Evolutionary conservation across 2,888 invertebrate genomes (phyloP), one percentile per base, ranked within the genome.

Genomic region (Barypeithes pellucidus): DNA sequence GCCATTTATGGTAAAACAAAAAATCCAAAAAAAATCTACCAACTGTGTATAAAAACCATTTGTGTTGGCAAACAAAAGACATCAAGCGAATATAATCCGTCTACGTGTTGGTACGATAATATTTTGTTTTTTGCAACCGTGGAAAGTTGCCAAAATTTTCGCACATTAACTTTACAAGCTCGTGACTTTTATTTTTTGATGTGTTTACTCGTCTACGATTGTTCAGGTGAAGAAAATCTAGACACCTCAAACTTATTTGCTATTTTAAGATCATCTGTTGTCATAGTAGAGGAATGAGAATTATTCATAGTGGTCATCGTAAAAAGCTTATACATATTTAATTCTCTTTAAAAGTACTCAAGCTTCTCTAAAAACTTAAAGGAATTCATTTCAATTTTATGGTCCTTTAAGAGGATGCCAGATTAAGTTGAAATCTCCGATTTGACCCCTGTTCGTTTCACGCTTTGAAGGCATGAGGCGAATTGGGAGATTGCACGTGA

Each of bases 161-260:
- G 41, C 41, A 22, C 41, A 41, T 41, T 61, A 29, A 47, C 14
- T 41, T 1, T 5, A 8, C 14, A 4, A 45, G 47, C 62, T 45
- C 62, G 62, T 62, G 62, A 62, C 62, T 62, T 29, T 62, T 20
- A 43, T 61, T 62, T 61, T 43, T 24, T 14, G 9, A 33, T 57
- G 2, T 33, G 54, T 57, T 54, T 54, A 16, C 54, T 45, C 16
- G 39, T 16, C 16, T 43, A 43, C 43, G 16, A 43, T 39, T 8
- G 4, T 29, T 39, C 39, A 1, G 39, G 12, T n/a, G n/a, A 39
- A n/a, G 39, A 12, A 39, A 39, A 3, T 39, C 29, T 29, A 9
- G 9, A 29, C 29, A 29, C 29, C 7, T 29, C 24, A 5, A 24
- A 24, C 5, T 2, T 29, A 29, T 29, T 29, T 29, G 5, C 1